Evolutionary conservation across 2,113 vertebrate species (phyloP).

Genomic region (Glaucomys volans): DNA sequence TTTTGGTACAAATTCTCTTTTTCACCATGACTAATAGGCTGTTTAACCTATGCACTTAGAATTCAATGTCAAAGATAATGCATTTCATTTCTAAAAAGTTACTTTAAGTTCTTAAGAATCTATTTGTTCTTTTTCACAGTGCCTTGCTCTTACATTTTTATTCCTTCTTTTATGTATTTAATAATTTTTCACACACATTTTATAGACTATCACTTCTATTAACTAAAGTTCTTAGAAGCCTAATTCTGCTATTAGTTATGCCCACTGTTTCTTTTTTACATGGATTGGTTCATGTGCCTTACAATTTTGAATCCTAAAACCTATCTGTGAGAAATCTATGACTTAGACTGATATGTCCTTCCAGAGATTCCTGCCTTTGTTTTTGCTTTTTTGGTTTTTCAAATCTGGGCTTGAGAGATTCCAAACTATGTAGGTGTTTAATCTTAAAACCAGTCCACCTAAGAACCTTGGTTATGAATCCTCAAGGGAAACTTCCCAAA

Average conservation of each 20-base stretch:
- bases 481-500: not conserved
- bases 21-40: not conserved
- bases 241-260: not conserved
- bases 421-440: not conserved
- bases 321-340: slow-evolving; percentile 18
- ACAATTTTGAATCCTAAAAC: not conserved
- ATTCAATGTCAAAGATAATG: not conserved
- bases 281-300: not conserved
- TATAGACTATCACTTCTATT: not conserved
- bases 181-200: not conserved
- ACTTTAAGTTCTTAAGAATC: not conserved
- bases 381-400: not conserved
- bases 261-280: not conserved
- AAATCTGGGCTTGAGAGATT: not conserved
- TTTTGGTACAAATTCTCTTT: not conserved
- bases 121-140: not conserved
- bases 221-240: not conserved
- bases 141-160: not conserved
- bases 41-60: not conserved
- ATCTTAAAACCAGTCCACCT: not conserved
- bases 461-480: not conserved
- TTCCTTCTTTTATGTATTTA: not conserved
- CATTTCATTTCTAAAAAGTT: slow-evolving; percentile 23
- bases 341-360: not conserved
- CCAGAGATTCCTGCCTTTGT: not conserved